These are phyloP conservation scores for Halcyon senegalensis DNA, from an alignment of 2,113 vertebrate species.

Conservation along the genomic window DNA sequence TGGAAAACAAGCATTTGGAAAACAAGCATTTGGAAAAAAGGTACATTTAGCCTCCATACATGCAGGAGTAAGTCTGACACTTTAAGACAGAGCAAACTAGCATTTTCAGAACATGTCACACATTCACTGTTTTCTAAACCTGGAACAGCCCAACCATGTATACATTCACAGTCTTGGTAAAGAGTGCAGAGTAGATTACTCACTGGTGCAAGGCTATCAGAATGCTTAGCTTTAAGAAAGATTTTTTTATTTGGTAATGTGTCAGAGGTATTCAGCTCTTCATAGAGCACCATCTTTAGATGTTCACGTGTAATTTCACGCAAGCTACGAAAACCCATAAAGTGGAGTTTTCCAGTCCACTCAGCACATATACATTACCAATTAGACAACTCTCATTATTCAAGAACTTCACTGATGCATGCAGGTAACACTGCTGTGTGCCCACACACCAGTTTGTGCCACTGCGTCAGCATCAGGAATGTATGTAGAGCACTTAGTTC, in stretches of 20 bases:
- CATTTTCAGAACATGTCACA: not conserved
- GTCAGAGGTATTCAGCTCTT: not conserved
- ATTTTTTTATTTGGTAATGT: not conserved
- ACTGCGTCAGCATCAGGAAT: not conserved
- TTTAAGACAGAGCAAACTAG: not conserved
- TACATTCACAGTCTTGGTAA: not conserved
- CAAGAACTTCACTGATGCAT: not conserved
- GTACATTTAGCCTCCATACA: not conserved
- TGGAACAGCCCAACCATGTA: not conserved
- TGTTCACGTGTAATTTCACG: not conserved
- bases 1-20: not conserved
- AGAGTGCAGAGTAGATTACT: not conserved
- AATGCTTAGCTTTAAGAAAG: not conserved
- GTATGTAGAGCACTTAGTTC: not conserved
- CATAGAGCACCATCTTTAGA: not conserved
- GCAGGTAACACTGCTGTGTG: not conserved
- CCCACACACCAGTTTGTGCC: not conserved
- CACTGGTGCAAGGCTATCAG: not conserved
- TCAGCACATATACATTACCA: rapidly evolving
- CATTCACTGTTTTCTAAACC: not conserved
- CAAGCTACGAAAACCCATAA: not conserved
- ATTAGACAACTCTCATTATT: not conserved
- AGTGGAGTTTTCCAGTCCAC: not conserved
- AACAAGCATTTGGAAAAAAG: not conserved
- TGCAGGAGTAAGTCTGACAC: not conserved